Percentiles rank a stretch among this genome's conserved stretches.
Conservation (phyloP, 2,888 invertebrate genomes). For the Lathronympha strigana region DNA sequence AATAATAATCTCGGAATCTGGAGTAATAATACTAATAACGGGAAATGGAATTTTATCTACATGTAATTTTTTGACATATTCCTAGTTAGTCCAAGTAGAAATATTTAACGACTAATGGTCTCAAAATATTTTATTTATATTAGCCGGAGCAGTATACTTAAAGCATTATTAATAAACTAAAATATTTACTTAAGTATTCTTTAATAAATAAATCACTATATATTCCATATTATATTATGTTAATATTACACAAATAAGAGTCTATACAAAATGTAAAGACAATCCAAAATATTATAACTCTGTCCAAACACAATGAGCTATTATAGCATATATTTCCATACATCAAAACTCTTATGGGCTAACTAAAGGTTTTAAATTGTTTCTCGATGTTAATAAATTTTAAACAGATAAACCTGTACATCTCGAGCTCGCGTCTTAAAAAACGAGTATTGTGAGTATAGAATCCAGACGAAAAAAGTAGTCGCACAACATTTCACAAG, state of each 20-base stretch:
- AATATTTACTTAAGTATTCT: too few species aligned
- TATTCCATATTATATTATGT: neutral
- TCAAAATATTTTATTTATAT: too few species aligned
- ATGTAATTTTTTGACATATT: too few species aligned
- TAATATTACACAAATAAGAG: neutral
- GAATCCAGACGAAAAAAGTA: slow-evolving; percentile 84
- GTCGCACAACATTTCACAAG: slow-evolving; percentile 84
- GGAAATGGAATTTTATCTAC: too few species aligned
- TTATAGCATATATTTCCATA: slow-evolving; percentile 72
- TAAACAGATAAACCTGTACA: slow-evolving; percentile 84
- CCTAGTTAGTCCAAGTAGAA: too few species aligned
- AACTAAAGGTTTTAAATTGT: slow-evolving; percentile 82
- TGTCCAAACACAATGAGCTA: slow-evolving; percentile 58
- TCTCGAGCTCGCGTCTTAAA: slow-evolving; percentile 81
- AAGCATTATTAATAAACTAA: too few species aligned
- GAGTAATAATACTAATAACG: too few species aligned
- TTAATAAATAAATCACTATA: neutral
- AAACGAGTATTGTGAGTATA: slow-evolving; percentile 81
- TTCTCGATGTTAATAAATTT: slow-evolving; percentile 84
- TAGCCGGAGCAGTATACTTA: too few species aligned
- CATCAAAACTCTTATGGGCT: slow-evolving; percentile 75
- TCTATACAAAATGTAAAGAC: slow-evolving; percentile 24
- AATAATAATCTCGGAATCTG: too few species aligned
- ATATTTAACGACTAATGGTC: too few species aligned
- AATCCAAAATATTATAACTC: slow-evolving; percentile 36